Conservation (phyloP, 2,888 invertebrate species). For the Sycophila texana region DNA sequence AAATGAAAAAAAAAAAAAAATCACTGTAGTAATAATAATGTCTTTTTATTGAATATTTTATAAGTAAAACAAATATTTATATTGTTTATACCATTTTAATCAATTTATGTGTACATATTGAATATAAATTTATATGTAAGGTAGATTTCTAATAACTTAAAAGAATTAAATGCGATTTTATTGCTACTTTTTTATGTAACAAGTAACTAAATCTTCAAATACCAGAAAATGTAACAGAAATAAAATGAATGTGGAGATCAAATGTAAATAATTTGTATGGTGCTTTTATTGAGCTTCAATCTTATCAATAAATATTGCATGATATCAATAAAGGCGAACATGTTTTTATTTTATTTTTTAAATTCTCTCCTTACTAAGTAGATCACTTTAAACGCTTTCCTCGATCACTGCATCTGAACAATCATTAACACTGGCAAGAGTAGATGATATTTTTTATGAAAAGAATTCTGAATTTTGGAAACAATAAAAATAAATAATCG, state of each 20-base stretch:
- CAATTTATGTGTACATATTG: constrained; percentile 50
- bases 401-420: constrained; percentile 41
- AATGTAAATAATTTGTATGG: constrained; percentile 47
- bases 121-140: constrained; percentile 39
- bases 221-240: constrained; percentile 19
- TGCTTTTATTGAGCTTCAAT: constrained; percentile 54
- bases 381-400: constrained; percentile 38
- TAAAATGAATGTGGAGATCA: constrained; percentile 4
- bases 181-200: constrained; percentile 40
- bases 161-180: constrained; percentile 21
- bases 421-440: constrained; percentile 54
- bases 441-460: constrained; percentile 19
- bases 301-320: constrained; percentile 54
- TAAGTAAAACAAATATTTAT: constrained; percentile 39
- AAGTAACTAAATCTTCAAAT: constrained; percentile 5
- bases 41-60: constrained; percentile 34
- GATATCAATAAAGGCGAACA: constrained; percentile 39
- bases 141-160: constrained; percentile 38
- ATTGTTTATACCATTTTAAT: constrained; percentile 49
- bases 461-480: constrained; percentile 1
- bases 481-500: constrained; percentile 35
- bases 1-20: constrained; percentile 23
- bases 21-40: constrained; percentile 32
- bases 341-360: constrained; percentile 29
- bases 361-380: constrained; percentile 29